Percentiles rank a stretch among this genome's conserved stretches.
Evolutionary conservation across 2,888 invertebrate genomes (phyloP).

Genomic region (Papilio gigon): DNA sequence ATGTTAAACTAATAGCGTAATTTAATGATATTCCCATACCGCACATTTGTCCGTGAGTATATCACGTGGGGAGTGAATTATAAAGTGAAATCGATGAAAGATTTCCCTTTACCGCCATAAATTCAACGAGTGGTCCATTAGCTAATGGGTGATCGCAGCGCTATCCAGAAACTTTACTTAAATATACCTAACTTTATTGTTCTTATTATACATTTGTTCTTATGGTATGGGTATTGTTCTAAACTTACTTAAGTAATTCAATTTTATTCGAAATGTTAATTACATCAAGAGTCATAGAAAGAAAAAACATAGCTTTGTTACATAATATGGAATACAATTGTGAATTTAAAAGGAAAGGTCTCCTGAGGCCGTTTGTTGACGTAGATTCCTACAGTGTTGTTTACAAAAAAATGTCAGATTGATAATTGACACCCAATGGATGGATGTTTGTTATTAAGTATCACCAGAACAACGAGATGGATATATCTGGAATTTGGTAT

Average conservation of each 20-base stretch:
- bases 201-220: constrained; percentile 24
- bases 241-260: background rate
- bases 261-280: background rate
- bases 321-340: too few relatives aligned
- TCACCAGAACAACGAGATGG: too few relatives aligned
- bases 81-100: constrained; percentile 48
- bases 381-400: too few relatives aligned
- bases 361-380: too few relatives aligned
- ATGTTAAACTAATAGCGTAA: background rate
- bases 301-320: too few relatives aligned
- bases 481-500: too few relatives aligned
- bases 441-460: too few relatives aligned
- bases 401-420: too few relatives aligned
- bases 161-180: constrained; percentile 61
- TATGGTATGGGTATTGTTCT: constrained; percentile 5
- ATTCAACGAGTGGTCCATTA: constrained; percentile 63
- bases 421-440: too few relatives aligned
- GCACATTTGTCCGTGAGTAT: background rate
- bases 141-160: constrained; percentile 64
- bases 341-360: too few relatives aligned
- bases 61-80: constrained; percentile 38
- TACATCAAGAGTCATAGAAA: too few relatives aligned
- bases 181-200: constrained; percentile 32
- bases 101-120: constrained; percentile 52
- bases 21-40: background rate